phyloP scores from a whole-genome alignment of 2,113 vertebrate genomes.

The Rhea americana region DNA sequence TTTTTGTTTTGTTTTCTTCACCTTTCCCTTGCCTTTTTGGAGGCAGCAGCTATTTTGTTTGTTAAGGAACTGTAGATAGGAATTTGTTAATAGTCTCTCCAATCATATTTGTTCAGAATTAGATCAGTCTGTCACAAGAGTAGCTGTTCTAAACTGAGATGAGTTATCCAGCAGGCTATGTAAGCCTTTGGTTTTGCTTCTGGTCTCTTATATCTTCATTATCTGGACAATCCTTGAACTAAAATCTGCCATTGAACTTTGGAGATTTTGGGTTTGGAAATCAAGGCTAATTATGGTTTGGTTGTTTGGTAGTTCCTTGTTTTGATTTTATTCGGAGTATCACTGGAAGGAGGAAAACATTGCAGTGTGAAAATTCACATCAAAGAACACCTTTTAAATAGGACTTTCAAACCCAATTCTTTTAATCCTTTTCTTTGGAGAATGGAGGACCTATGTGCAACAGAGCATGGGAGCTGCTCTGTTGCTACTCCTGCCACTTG shows the following conservation, averaged over 20 bases:
- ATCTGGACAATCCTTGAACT: not conserved
- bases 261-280: not conserved
- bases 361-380: not conserved
- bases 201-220: not conserved
- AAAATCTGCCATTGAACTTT: not conserved
- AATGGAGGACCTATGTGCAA: not conserved
- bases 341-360: not conserved
- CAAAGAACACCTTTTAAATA: not conserved
- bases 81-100: not conserved
- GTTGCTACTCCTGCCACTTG: not conserved
- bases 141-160: not conserved
- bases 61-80: not conserved
- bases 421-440: not conserved
- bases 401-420: not conserved
- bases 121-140: not conserved
- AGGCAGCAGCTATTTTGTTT: not conserved
- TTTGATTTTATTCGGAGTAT: not conserved
- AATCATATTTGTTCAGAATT: not conserved
- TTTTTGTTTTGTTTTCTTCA: not conserved
- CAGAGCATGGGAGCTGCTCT: accelerated
- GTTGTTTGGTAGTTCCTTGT: not conserved
- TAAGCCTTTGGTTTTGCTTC: not conserved
- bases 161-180: not conserved
- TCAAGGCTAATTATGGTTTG: not conserved
- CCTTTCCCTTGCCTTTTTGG: not conserved